Base-by-base conservation (phyloP, 2,797 vertebrate species). In the Lophotriccus pileatus region DNA sequence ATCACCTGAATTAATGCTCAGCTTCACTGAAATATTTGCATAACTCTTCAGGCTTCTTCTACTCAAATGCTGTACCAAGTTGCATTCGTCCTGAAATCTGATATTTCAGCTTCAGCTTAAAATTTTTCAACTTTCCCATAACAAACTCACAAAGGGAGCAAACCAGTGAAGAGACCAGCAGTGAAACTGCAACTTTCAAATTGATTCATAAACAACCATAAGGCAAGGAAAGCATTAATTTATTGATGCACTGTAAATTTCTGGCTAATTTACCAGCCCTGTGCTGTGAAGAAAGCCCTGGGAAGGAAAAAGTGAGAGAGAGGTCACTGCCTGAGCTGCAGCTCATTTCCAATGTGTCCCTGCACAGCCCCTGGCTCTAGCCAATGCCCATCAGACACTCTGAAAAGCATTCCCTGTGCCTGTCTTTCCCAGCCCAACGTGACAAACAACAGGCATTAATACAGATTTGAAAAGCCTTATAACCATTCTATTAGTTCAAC, bases 291-390 rank as follows among this genome's bases (percentile, higher is more conserved):
- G 63, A 70, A 84, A 78, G 14, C 22, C 9, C 41, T 27, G 13
- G 14, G 37, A 91, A 70, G 21, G 10, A 59, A 39, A 10, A 41
- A 62, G 55, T 75, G 32, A 39, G 55, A 24, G 55, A 62, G 63
- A 74, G 79, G 84, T 62, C 63, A 47, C 20, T 52, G 55, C 28
- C 66, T 1, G 1, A 82, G n/a, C 55, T 41, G n/a, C 55, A 44
- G 66, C 73, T 62, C 63, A 34, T 64, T 75, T 47, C 50, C 53
- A 43, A 10, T 2, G 18, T 47, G 47, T 14, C 37, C 37, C 50
- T 0, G 0, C 43, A 37, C 30, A 69, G 24, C 52, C 64, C 5
- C 16, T 0, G 0, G 19, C 28, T 53, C 60, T 3, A 24, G 56
- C 21, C 53, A 62, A 21, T 0, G 0, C 16, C 7, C 34, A 27